These are phyloP conservation scores for Montipora sp. DNA, from an alignment of 64 coral and sea anemone species.

Conservation along the genomic window DNA sequence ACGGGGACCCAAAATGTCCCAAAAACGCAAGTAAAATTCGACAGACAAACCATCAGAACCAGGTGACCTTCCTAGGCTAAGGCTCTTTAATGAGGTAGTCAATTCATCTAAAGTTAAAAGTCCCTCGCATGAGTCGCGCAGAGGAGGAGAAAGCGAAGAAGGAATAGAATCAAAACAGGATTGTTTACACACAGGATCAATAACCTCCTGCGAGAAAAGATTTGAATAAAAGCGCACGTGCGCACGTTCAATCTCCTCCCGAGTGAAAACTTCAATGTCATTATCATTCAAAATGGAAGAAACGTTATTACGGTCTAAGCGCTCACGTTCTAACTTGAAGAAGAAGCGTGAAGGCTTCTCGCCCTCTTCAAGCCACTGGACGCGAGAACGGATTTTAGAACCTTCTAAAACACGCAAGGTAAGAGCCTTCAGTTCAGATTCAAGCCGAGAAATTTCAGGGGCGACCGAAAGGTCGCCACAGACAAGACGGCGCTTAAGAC, in stretches of 20 bases:
- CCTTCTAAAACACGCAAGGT: not conserved
- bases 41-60: conserved; percentile 48
- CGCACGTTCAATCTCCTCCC: too few species aligned
- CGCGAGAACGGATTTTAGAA: not conserved
- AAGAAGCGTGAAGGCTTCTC: conserved; percentile 55
- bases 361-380: conserved; percentile 41
- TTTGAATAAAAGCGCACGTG: conserved; percentile 10
- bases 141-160: not conserved
- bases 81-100: too few species aligned
- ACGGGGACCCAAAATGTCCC: not conserved
- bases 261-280: not conserved
- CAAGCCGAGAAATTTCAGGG: not conserved
- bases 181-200: not conserved
- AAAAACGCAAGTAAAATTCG: conserved; percentile 37
- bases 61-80: not conserved
- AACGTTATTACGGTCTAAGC: too few species aligned
- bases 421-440: not conserved
- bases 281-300: not conserved
- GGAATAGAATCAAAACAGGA: not conserved
- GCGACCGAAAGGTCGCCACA: not conserved
- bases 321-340: not conserved
- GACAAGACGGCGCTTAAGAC: not conserved
- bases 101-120: not conserved
- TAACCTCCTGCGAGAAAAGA: not conserved
- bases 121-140: conserved; percentile 8